A percentile compares a stretch with the other conserved stretches of the same genome.
phyloP scores from a whole-genome alignment of 1,140 invertebrate species.

The Sitophilus oryzae region DNA sequence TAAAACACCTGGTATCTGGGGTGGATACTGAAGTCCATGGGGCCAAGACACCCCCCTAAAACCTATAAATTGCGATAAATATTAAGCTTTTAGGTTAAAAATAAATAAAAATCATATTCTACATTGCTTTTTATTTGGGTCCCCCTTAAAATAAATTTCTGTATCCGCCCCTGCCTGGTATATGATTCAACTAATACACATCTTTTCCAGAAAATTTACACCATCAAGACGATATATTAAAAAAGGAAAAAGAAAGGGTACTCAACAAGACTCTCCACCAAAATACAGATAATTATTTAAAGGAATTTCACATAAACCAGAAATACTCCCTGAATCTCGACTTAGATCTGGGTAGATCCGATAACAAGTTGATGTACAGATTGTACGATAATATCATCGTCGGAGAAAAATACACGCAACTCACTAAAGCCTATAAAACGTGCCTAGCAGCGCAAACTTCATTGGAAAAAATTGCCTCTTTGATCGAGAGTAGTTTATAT shows the following conservation, averaged over 20 bases:
- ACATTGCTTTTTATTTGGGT: too few species aligned
- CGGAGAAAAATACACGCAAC: conserved; percentile 54
- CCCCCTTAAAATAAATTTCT: background rate
- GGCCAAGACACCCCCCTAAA: too few species aligned
- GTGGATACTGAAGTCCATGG: too few species aligned
- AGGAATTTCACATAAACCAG: conserved; percentile 10
- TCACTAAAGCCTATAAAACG: conserved; percentile 55
- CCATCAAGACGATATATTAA: background rate
- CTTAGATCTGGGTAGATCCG: conserved; percentile 64
- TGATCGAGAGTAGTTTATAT: conserved; percentile 69
- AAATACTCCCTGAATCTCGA: conserved; percentile 52
- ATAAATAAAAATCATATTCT: too few species aligned
- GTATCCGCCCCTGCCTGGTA: background rate
- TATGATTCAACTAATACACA: conserved; percentile 30
- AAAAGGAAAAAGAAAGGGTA: conserved; percentile 22
- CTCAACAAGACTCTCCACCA: conserved; percentile 13
- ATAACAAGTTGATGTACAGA: conserved; percentile 59
- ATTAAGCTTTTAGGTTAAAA: too few species aligned
- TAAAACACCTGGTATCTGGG: too few species aligned
- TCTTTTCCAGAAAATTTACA: conserved; percentile 15
- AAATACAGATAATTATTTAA: background rate
- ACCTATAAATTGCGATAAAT: too few species aligned
- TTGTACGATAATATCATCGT: conserved; percentile 67
- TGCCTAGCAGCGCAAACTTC: conserved; percentile 81
- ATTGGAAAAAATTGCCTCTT: conserved; percentile 68